Percentiles rank a stretch among this genome's conserved stretches.
Evolutionary conservation across 2,888 invertebrate genomes (phyloP).

Genomic region (Cryptosula pallasiana): DNA sequence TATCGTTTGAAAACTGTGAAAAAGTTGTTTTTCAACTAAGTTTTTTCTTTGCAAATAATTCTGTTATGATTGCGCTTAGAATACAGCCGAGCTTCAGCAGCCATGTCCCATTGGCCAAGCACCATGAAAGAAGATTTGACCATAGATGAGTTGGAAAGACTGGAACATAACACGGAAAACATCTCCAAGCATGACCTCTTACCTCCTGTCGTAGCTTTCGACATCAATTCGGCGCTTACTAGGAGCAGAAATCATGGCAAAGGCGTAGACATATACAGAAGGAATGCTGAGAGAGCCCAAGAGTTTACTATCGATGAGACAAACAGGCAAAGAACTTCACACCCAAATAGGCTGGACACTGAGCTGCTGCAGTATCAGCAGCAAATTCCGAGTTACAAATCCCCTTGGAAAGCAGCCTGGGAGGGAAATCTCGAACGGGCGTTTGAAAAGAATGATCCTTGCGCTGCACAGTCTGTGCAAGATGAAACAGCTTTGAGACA

Average conservation of each 20-base stretch:
- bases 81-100: neutral
- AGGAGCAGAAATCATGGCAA: conserved; percentile 16
- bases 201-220: conserved; percentile 21
- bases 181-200: conserved; percentile 19
- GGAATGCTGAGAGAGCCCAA: conserved; percentile 1
- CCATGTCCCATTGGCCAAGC: neutral
- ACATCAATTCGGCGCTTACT: conserved; percentile 3
- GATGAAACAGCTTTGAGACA: conserved; percentile 9
- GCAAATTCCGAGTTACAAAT: neutral
- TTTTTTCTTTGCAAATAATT: no score
- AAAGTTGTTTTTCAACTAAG: no score
- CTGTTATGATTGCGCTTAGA: no score
- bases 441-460: neutral
- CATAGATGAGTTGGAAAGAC: conserved; percentile 9
- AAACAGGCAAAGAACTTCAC: neutral
- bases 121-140: conserved; percentile 15
- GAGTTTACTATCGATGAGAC: conserved; percentile 18
- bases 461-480: conserved; percentile 12
- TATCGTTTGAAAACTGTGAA: no score
- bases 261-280: conserved; percentile 18
- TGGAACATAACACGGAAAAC: conserved; percentile 20
- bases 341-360: neutral
- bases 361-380: neutral
- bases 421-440: conserved; percentile 4
- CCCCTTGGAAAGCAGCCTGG: conserved; percentile 14